A percentile compares a stretch with the other conserved stretches of the same genome.
These are phyloP conservation scores for Noctua janthina DNA, from an alignment of 2,888 invertebrate species.

Conservation along the genomic window DNA sequence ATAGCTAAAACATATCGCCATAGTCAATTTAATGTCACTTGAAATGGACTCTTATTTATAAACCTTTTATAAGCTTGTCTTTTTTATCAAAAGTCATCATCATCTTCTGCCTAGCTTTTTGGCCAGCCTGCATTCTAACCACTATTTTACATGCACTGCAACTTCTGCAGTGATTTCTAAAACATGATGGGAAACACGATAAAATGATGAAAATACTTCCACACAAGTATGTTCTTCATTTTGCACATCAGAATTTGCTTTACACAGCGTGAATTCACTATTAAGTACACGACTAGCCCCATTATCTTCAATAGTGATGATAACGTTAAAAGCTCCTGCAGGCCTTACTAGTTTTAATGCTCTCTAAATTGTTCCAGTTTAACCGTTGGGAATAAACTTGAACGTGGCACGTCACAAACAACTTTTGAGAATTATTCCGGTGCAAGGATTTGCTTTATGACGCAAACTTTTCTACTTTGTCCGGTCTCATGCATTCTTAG, in stretches of 20 bases:
- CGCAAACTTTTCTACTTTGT: constrained; percentile 63
- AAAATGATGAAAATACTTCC: neutral
- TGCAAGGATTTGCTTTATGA: constrained; percentile 64
- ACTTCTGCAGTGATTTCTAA: neutral
- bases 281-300: neutral
- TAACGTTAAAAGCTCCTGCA: constrained; percentile 31
- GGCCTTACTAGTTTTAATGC: constrained; percentile 35
- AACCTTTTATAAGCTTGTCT: neutral
- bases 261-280: neutral
- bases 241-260: neutral
- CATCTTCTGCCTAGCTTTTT: neutral
- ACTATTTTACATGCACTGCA: neutral
- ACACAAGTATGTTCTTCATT: neutral
- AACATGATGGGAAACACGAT: neutral
- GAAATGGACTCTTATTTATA: constrained; percentile 1
- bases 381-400: constrained; percentile 52
- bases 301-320: constrained; percentile 23
- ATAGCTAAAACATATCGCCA: constrained; percentile 3
- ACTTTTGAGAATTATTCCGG: constrained; percentile 61
- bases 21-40: constrained; percentile 2
- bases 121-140: neutral
- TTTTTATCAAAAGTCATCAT: neutral
- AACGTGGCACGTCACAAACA: constrained; percentile 51
- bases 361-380: constrained; percentile 53
- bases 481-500: constrained; percentile 58